phyloP scores from a whole-genome alignment of 2,113 vertebrate genomes.

The Rallus limicola region DNA sequence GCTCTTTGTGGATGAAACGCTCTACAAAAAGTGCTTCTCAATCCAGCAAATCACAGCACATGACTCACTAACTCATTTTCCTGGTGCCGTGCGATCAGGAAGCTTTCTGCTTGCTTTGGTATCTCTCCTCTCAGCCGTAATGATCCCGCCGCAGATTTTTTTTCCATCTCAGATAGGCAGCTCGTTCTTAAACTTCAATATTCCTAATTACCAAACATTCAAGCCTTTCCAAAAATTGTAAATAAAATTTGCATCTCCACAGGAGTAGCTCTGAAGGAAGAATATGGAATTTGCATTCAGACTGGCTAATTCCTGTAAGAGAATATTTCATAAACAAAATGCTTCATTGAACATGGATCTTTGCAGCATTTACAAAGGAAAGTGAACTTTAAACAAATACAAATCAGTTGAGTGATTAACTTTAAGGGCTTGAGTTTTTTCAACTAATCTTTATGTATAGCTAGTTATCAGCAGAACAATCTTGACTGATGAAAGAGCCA shows the following conservation, averaged over 20 bases:
- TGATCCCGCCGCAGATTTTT: not conserved
- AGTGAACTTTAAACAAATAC: constrained; percentile 64
- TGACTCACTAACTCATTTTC: not conserved
- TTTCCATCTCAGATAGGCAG: constrained; percentile 25
- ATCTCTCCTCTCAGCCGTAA: constrained; percentile 5
- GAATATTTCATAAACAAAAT: constrained; percentile 71
- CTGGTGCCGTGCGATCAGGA: not conserved
- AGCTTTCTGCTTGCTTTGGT: not conserved
- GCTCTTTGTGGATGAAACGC: not conserved
- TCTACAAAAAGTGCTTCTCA: not conserved
- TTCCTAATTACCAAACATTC: constrained; percentile 75
- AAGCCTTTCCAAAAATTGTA: constrained; percentile 62
- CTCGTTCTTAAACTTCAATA: constrained; percentile 71
- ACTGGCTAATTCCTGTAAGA: constrained; percentile 57
- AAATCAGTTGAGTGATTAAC: constrained; percentile 65
- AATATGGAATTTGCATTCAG: constrained; percentile 65
- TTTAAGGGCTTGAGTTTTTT: not conserved
- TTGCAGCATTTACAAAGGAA: constrained; percentile 62
- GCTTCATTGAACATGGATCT: constrained; percentile 65
- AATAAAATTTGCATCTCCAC: constrained; percentile 70
- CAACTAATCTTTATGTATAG: constrained; percentile 44
- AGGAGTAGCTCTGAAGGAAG: constrained; percentile 57
- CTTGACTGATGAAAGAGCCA: constrained; percentile 40
- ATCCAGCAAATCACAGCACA: not conserved
- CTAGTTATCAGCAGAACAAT: constrained; percentile 44